A percentile compares a stretch with the other conserved stretches of the same genome.
These are phyloP conservation scores for Nannospalax galili DNA, from an alignment of 2,113 vertebrate genomes.

Conservation along the genomic window DNA sequence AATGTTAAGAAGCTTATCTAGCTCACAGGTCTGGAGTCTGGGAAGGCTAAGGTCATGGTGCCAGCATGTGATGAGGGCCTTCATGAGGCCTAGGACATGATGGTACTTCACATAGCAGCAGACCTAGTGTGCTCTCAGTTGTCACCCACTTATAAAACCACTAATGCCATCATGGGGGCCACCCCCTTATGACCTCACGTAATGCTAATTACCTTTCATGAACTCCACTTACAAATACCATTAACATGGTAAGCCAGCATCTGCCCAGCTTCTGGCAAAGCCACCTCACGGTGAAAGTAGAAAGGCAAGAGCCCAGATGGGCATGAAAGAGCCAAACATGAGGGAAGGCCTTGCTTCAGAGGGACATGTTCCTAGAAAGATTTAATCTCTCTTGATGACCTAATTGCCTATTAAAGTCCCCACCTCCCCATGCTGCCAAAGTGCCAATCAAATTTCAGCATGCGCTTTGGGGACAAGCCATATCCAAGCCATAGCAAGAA, in stretches of 20 bases:
- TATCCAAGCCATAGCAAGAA: background rate
- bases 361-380: background rate
- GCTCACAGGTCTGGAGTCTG: background rate
- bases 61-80: background rate
- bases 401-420: background rate
- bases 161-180: too few relatives aligned
- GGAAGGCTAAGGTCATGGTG: too few relatives aligned
- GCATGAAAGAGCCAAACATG: rapidly evolving
- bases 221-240: background rate
- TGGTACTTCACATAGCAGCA: background rate
- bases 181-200: background rate
- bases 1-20: background rate
- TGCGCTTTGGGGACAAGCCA: background rate
- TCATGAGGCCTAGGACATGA: background rate
- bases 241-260: background rate
- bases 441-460: background rate
- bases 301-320: background rate
- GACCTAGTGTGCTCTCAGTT: background rate
- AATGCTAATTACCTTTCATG: too few relatives aligned
- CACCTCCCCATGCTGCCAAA: background rate
- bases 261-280: background rate
- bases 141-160: background rate
- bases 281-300: background rate
- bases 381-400: background rate
- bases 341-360: background rate